Evolutionary conservation across 2,113 vertebrate species (phyloP), one percentile per base, ranked within the genome.

Genomic region (Microcebus ravelobensis): DNA sequence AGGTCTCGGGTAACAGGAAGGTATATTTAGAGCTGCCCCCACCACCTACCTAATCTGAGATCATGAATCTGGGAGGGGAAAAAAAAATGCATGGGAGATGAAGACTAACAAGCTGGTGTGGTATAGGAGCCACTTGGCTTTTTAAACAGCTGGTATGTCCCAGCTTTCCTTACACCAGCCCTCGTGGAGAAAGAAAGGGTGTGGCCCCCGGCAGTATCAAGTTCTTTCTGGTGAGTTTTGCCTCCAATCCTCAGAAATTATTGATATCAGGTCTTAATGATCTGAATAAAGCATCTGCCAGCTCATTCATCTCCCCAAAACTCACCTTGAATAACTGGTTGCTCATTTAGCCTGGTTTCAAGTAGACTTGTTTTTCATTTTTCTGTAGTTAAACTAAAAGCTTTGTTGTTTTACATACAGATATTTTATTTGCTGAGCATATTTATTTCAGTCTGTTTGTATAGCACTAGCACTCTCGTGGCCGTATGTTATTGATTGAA

Each of bases 201-300:
- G 93, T 65, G 97, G 98, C 88, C 95, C 81, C 71, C 42, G 84
- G 87, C 85, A 39, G 3, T 76, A 96, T 93, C 71, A 91, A 96
- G 59, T 96, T 95, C 87, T 96, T 98, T 84, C 95, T 85, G 87
- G 87, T 73, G 93, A 95, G 84, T 90, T 93, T 89, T 97, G 97
- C 95, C 94, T 97, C 97, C 97, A 87, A 86, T 97, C 81, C 87
- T 97, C 87, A 98, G 98, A 97, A 98, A 98, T 98, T 97, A 98
- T 95, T 98, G 97, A 96, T 97, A 95, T 92, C 95, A 94, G 95
- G 94, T 97, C 97, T 98, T 98, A 98, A 98, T 97, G 96, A 97
- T 98, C 98, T 97, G 97, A 98, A 93, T 97, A 96, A 98, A 98
- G 96, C 98, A 97, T 98, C 98, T 98, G 98, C 98, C 97, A 98